A percentile compares a stretch with the other conserved stretches of the same genome.
Evolutionary conservation across 2,888 invertebrate species (phyloP).

Genomic region (Ennomos fuscantarius): DNA sequence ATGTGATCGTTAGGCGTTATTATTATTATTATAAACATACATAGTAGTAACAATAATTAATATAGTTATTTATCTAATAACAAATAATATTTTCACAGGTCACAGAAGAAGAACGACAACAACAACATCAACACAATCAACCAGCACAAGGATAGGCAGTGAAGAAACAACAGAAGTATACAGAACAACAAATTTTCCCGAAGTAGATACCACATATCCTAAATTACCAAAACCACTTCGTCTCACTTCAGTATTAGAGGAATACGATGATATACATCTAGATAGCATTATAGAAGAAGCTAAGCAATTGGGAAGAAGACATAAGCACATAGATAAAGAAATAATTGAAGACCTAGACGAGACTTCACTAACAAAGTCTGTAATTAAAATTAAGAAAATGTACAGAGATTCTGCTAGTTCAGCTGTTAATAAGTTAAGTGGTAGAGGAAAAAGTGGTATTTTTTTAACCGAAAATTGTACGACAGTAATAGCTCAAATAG

Average conservation of each 20-base stretch:
- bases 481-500: constrained; percentile 87
- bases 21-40: no score
- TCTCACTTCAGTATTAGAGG: constrained; percentile 64
- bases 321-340: constrained; percentile 70
- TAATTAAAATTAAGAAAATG: constrained; percentile 80
- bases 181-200: constrained; percentile 59
- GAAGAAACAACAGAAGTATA: constrained; percentile 60
- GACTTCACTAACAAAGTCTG: constrained; percentile 61
- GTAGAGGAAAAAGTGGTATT: constrained; percentile 71
- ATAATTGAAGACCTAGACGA: constrained; percentile 65
- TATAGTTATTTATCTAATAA: not conserved
- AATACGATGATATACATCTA: constrained; percentile 69
- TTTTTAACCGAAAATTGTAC: constrained; percentile 87
- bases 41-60: no score
- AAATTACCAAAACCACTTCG: constrained; percentile 74
- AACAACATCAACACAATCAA: constrained; percentile 62
- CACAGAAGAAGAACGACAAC: constrained; percentile 80
- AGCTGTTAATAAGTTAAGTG: constrained; percentile 74
- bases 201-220: constrained; percentile 57
- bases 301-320: constrained; percentile 56
- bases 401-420: constrained; percentile 78
- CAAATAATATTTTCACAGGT: constrained; percentile 52
- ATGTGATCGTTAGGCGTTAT: no score
- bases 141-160: constrained; percentile 56
- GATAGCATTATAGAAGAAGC: constrained; percentile 65